A percentile compares a stretch with the other conserved stretches of the same genome.
Conservation (phyloP, 2,113 vertebrate species). For the Brachyhypopomus gauderio region DNA sequence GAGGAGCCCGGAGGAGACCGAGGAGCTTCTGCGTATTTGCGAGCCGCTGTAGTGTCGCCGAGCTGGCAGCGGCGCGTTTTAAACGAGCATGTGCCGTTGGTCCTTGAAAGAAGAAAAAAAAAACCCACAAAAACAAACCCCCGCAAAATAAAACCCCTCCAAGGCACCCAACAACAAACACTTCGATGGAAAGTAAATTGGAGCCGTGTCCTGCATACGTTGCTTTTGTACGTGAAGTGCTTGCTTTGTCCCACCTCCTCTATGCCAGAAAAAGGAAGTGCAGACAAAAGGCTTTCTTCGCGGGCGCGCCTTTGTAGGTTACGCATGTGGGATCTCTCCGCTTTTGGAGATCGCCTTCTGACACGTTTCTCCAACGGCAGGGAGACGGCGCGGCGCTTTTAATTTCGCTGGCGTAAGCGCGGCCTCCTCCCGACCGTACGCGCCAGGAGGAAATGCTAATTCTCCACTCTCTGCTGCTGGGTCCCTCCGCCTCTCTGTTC, state of each 20-base stretch:
- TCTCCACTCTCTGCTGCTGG: conserved; percentile 24
- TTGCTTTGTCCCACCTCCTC: conserved; percentile 31
- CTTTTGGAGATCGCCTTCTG: conserved; percentile 50
- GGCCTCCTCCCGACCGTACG: conserved; percentile 37
- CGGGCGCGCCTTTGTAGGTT: conserved; percentile 29
- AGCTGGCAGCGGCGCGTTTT: not conserved
- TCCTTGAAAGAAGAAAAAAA: not conserved
- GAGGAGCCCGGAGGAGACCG: conserved; percentile 56
- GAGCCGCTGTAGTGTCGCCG: conserved; percentile 12
- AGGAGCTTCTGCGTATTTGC: conserved; percentile 36
- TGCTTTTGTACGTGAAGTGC: conserved; percentile 33
- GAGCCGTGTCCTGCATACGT: conserved; percentile 10
- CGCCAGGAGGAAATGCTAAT: conserved; percentile 48
- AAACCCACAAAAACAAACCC: conserved; percentile 8
- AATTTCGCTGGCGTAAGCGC: conserved; percentile 38
- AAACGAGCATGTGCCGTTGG: conserved; percentile 10
- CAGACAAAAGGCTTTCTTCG: conserved; percentile 18
- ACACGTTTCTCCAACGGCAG: conserved; percentile 33
- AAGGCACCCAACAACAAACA: conserved; percentile 49
- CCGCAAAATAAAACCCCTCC: conserved; percentile 14
- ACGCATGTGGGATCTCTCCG: conserved; percentile 42
- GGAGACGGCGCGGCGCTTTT: conserved; percentile 38
- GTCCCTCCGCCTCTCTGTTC: conserved; percentile 23
- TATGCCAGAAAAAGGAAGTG: conserved; percentile 25
- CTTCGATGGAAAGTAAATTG: conserved; percentile 4